Percentiles rank a stretch among this genome's conserved stretches.
Evolutionary conservation across 2,797 vertebrate genomes (phyloP).

Genomic region (Chaetophractus vellerosus): DNA sequence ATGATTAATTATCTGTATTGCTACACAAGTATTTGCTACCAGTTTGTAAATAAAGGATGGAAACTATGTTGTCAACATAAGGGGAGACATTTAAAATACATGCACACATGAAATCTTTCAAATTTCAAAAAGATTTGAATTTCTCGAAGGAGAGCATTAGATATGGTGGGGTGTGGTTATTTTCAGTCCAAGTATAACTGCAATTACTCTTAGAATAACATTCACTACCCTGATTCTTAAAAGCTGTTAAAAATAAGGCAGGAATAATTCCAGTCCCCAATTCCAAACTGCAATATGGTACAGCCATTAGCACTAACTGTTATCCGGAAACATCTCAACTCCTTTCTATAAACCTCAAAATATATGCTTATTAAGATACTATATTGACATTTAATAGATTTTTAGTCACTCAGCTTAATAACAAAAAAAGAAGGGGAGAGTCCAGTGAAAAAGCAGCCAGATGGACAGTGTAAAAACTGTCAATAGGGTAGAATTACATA

Average conservation of each 20-base stretch:
- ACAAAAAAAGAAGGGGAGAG: background rate
- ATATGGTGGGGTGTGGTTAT: background rate
- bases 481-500: background rate
- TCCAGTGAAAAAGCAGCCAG: background rate
- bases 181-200: background rate
- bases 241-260: background rate
- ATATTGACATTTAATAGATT: background rate
- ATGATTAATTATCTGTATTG: background rate
- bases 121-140: slow-evolving; percentile 4
- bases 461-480: background rate
- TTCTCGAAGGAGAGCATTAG: slow-evolving; percentile 23
- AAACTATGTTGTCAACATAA: background rate
- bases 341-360: background rate
- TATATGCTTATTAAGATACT: background rate
- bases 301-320: background rate
- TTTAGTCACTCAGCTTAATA: background rate
- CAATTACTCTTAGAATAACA: slow-evolving; percentile 39
- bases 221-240: slow-evolving; percentile 54
- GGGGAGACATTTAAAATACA: background rate
- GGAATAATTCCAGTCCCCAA: slow-evolving; percentile 33
- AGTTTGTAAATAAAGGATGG: slow-evolving; percentile 15
- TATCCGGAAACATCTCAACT: background rate
- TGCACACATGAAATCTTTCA: background rate
- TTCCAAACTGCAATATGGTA: background rate
- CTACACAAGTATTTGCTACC: background rate